Evolutionary conservation across 2,113 vertebrate species (phyloP), one percentile per base, ranked within the genome.

Genomic region (Pholis gunnellus): DNA sequence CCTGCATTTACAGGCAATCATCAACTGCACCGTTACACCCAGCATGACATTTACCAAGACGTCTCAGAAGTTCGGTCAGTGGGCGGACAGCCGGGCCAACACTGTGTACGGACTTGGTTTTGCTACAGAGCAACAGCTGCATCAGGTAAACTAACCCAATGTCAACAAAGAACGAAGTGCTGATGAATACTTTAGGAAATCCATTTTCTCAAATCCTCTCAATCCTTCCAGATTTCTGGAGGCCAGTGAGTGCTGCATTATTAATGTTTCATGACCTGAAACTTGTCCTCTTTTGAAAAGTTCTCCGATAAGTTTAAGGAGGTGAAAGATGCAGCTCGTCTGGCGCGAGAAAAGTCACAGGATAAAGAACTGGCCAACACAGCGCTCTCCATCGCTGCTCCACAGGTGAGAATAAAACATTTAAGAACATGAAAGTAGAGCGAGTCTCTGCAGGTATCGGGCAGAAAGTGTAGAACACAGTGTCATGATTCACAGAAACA

Each of bases 1-100:
- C 87, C 34, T 92, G 29, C 71, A 65, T 86, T 42, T 68, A 0
- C 87, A 99, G 98, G 98, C 98, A 0, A 97, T 99, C 86, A 99
- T 99, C 93, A 99, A 99, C 93, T 99, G 98, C 92, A 98, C 96
- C 0, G 94, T 99, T 60, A 98, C 97, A 5, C 97, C 97, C 94
- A 99, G 98, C 94, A 99, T 99, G 98, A 97, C 97, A 29, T 99
- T 99, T 91, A 99, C 98, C 0, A 99, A 98, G 91, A 99, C 98
- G 0, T 99, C 98, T 0, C 98, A 99, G 94, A 99, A 99, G 82
- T 99, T 99, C 0, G 98, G 98, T 9, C 98, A 99, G n/a, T 99
- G 98, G 98, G 98, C 98, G 0, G 98, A 99, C 95, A 99, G 97
- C 88, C 87, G 98, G 1, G 98, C 98, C 79, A 99, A 99, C 95